A percentile compares a stretch with the other conserved stretches of the same genome.
Evolutionary conservation across 2,113 vertebrate genomes (phyloP).

Genomic region (Phaethornis superciliosus): DNA sequence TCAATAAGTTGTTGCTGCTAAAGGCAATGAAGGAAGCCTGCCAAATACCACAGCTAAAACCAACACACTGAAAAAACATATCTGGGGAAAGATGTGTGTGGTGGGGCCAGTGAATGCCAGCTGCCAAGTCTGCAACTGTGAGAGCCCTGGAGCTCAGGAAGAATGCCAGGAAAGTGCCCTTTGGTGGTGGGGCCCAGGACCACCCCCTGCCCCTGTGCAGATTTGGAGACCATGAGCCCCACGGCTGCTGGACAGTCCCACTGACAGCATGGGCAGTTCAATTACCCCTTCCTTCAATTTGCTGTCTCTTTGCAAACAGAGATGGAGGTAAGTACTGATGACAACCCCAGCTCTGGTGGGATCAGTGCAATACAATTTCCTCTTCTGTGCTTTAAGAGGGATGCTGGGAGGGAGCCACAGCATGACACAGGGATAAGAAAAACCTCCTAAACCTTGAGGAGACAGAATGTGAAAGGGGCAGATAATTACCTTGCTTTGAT

Average conservation of each 20-base stretch:
- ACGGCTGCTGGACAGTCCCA: not conserved
- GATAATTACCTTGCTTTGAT: not conserved
- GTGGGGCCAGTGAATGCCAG: not conserved
- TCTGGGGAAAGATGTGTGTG: not conserved
- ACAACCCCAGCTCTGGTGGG: not conserved
- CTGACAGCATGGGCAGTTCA: not conserved
- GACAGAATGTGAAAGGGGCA: not conserved
- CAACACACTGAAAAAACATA: slow-evolving; percentile 32
- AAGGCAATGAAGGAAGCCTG: slow-evolving; percentile 7
- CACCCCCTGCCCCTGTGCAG: not conserved
- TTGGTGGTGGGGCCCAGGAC: not conserved
- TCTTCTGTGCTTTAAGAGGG: not conserved
- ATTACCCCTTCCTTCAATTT: not conserved
- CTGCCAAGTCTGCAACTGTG: not conserved
- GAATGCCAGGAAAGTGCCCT: not conserved
- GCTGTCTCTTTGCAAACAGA: not conserved
- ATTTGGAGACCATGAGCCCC: not conserved
- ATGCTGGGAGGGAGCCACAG: not conserved
- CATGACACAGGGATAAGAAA: not conserved
- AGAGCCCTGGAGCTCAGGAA: not conserved
- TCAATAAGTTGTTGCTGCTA: not conserved
- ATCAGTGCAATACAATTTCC: not conserved
- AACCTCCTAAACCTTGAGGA: not conserved
- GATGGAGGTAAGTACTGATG: not conserved
- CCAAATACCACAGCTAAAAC: slow-evolving; percentile 51